Conservation (phyloP, 2,797 vertebrate species). For the Distichodus sexfasciatus region DNA sequence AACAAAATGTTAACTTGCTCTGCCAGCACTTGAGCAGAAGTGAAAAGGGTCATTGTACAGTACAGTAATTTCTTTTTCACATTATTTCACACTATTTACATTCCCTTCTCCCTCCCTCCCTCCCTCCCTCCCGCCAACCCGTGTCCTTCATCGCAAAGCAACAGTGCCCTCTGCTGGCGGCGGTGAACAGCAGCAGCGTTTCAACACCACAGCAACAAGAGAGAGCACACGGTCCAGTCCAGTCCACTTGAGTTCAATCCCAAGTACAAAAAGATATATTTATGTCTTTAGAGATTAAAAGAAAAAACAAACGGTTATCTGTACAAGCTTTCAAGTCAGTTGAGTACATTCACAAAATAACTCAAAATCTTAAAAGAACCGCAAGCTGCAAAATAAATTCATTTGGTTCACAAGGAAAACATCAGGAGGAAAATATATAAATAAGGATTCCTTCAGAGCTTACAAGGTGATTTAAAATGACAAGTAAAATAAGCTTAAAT, state of each 20-base stretch:
- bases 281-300: conserved; percentile 48
- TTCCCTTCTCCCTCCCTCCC: conserved; percentile 38
- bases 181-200: conserved; percentile 42
- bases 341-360: conserved; percentile 63
- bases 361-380: conserved; percentile 48
- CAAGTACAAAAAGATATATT: conserved; percentile 57
- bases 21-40: conserved; percentile 57
- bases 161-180: conserved; percentile 47
- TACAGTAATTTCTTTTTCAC: conserved; percentile 66
- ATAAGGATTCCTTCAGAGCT: not conserved
- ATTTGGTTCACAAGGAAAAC: conserved; percentile 49
- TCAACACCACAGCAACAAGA: conserved; percentile 23
- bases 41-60: conserved; percentile 70
- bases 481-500: not conserved
- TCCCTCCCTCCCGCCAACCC: too few relatives aligned
- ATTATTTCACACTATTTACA: conserved; percentile 79
- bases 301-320: conserved; percentile 51
- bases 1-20: conserved; percentile 67
- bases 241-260: conserved; percentile 23
- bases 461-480: conserved; percentile 27
- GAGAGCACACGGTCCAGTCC: conserved; percentile 8
- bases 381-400: conserved; percentile 53
- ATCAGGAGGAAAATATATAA: conserved; percentile 31
- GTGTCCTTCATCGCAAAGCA: conserved; percentile 10
- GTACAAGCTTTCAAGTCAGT: conserved; percentile 62